phyloP scores from a whole-genome alignment of 2,888 invertebrate genomes.

The Drosophila aldrichi region DNA sequence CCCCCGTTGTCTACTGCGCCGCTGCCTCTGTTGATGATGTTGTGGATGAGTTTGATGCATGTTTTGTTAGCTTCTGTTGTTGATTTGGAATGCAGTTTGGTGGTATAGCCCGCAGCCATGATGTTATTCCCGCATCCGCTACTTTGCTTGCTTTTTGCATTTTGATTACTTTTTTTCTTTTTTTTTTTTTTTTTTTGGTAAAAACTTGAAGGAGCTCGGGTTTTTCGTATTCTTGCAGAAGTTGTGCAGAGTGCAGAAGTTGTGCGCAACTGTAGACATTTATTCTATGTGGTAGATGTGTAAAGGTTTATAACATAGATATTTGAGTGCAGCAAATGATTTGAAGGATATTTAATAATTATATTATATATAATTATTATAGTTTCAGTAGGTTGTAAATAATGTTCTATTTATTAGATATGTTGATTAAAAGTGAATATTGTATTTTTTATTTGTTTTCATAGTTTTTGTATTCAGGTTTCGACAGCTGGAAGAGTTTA shows the following conservation, averaged over 20 bases:
- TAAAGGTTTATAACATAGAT: neutral
- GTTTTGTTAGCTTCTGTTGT: conserved; percentile 82
- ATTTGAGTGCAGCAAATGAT: neutral
- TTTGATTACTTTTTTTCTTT: conserved; percentile 63
- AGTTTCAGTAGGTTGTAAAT: too few species aligned
- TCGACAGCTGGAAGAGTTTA: too few species aligned
- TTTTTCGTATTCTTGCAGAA: conserved; percentile 11
- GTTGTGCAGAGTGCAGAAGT: conserved; percentile 6
- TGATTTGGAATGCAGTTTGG: conserved; percentile 78
- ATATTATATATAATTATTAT: neutral
- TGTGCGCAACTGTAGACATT: conserved; percentile 6
- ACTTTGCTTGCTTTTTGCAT: conserved; percentile 57
- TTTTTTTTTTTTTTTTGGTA: conserved; percentile 31
- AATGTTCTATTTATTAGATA: neutral
- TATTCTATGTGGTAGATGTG: neutral
- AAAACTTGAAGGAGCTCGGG: conserved; percentile 32
- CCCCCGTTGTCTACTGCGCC: conserved; percentile 26
- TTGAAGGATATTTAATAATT: neutral
- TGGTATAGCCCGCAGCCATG: conserved; percentile 61
- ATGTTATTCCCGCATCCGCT: conserved; percentile 59
- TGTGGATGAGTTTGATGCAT: conserved; percentile 78
- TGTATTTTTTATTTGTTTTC: neutral
- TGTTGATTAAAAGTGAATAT: neutral
- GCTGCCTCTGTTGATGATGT: conserved; percentile 63
- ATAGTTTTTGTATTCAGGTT: too few species aligned